Evolutionary conservation across 2,113 vertebrate species (phyloP), one percentile per base, ranked within the genome.

Genomic region (Vanacampus margaritifer): DNA sequence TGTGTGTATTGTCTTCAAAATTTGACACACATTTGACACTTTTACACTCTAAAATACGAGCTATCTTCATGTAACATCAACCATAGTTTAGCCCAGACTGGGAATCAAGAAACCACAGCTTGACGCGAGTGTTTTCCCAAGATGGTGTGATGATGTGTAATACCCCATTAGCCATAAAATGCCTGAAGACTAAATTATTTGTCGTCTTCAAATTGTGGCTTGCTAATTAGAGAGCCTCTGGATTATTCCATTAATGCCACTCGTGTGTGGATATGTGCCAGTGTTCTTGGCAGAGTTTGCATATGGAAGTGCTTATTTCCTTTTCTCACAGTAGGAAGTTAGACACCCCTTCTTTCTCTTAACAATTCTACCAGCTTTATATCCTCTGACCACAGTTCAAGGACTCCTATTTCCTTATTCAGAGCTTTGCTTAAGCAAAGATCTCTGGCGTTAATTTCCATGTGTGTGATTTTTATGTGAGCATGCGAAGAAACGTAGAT

Each of bases 231-330:
- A 37, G 21, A 62, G 57, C 35, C 2, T 58, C 32, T 11, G 19
- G 19, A 39, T 37, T 17, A 39, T 23, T 41, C 5, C 16, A 17
- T 45, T 45, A 43, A 26, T 26, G 37, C 23, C 16, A 17, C 23
- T 26, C 17, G 62, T 9, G 59, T 26, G 26, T 60, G 56, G 24
- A 41, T 56, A 0, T 45, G 45, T 37, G 69, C 9, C 71, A 26
- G 67, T 21, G 35, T 80, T 67, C 76, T 67, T 79, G 83, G 79
- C 79, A 68, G 72, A 53, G 48, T 65, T 68, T 80, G 64, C 81
- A 82, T 84, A 76, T 89, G 86, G 86, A 90, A 89, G 80, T 84
- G 79, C 86, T 89, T 89, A 88, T 87, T 86, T 88, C 86, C 82
- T 86, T 64, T 68, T 81, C 78, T 83, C 76, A 70, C 78, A 76